Evolutionary conservation across 2,888 invertebrate genomes (phyloP).

Genomic region (Stramonita haemastoma): DNA sequence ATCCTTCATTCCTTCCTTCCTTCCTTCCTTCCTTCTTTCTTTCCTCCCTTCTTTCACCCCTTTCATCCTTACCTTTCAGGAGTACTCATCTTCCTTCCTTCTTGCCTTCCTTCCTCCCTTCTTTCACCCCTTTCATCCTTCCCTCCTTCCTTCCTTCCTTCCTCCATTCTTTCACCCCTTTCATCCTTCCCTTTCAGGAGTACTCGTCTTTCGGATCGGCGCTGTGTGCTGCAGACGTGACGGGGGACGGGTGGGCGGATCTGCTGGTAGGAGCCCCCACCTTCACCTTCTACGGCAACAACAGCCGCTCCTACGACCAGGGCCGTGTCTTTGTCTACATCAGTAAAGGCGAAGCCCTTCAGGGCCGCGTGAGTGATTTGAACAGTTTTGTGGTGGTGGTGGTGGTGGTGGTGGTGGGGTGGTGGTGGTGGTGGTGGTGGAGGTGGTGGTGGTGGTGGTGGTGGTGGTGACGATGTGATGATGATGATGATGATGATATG

Average conservation of each 20-base stretch:
- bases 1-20: too few species aligned
- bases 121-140: background rate
- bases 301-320: constrained; percentile 35
- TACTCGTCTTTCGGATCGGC: constrained; percentile 44
- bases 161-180: background rate
- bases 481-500: too few species aligned
- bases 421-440: too few species aligned
- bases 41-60: too few species aligned
- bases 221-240: constrained; percentile 44
- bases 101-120: background rate
- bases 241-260: constrained; percentile 47
- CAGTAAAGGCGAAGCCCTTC: constrained; percentile 25
- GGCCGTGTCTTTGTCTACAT: constrained; percentile 47
- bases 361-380: background rate
- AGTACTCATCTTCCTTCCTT: background rate
- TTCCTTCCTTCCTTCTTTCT: too few species aligned
- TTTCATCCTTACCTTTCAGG: too few species aligned
- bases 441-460: too few species aligned
- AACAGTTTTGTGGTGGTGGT: too few species aligned
- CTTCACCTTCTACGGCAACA: constrained; percentile 27
- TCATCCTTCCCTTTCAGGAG: too few species aligned
- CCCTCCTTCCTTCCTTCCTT: background rate
- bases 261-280: constrained; percentile 50
- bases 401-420: too few species aligned
- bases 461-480: too few species aligned